Conservation (phyloP, 64 coral and sea anemone genomes). For the Acropora yongei region DNA sequence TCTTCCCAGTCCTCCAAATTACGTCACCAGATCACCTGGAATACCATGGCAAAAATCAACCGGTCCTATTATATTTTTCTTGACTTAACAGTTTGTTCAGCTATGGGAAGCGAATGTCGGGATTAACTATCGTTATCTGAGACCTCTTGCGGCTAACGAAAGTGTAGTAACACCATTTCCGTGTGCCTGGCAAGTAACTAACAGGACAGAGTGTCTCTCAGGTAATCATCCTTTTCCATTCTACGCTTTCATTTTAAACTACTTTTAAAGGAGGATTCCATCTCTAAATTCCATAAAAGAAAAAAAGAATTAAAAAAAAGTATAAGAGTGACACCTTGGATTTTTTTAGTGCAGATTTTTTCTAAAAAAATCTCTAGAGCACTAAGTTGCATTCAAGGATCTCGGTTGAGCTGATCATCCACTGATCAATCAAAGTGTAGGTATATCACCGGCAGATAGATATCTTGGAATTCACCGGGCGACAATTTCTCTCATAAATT, state of each 20-base stretch:
- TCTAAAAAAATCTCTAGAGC: no score
- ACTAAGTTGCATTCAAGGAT: background rate
- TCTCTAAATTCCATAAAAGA: no score
- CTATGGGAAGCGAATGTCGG: background rate
- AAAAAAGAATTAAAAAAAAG: no score
- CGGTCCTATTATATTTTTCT: no score
- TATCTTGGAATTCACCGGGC: background rate
- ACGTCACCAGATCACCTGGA: no score
- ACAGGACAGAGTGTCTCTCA: slow-evolving; percentile 9
- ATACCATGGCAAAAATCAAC: no score
- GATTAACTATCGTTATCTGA: slow-evolving; percentile 13
- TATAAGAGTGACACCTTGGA: no score
- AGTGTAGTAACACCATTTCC: background rate
- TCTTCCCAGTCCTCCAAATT: no score
- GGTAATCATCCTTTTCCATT: background rate
- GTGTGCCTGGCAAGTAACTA: background rate
- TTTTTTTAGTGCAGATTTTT: background rate
- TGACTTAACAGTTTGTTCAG: slow-evolving; percentile 2
- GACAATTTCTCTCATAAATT: no score
- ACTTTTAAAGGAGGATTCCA: background rate
- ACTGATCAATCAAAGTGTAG: no score
- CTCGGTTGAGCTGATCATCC: background rate
- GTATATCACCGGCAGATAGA: background rate
- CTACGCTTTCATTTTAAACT: background rate
- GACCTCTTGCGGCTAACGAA: background rate